Conservation (phyloP, 1,140 invertebrate species). For the Acyrthosiphon pisum region DNA sequence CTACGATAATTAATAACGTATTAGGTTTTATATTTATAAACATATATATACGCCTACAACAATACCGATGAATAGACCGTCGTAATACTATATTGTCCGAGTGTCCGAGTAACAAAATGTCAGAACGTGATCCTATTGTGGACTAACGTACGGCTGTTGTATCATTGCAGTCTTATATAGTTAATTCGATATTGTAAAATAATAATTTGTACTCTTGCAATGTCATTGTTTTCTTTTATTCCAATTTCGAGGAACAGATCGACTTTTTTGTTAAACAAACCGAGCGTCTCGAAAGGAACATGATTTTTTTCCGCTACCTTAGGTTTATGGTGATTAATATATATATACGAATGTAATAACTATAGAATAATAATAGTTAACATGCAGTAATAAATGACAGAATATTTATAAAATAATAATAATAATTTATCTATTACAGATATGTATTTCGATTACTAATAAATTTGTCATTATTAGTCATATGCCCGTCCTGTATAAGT, state of each 20-base stretch:
- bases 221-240: constrained; percentile 36
- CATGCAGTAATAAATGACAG: neutral
- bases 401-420: neutral
- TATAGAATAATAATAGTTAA: neutral
- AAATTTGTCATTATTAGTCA: too few species aligned
- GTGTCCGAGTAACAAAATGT: neutral
- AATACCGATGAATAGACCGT: neutral
- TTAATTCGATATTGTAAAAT: constrained; percentile 13
- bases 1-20: neutral
- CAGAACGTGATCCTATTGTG: constrained; percentile 36
- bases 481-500: neutral
- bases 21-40: neutral
- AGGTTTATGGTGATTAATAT: neutral
- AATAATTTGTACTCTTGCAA: constrained; percentile 1
- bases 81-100: neutral
- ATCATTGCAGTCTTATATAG: neutral
- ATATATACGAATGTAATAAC: neutral
- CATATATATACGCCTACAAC: neutral
- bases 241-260: neutral
- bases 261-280: neutral
- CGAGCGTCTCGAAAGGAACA: neutral
- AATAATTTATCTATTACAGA: neutral
- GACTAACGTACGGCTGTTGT: neutral
- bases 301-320: neutral
- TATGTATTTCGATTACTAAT: too few species aligned